phyloP scores from a whole-genome alignment of 2,888 invertebrate species.

The Coenonympha arcania region DNA sequence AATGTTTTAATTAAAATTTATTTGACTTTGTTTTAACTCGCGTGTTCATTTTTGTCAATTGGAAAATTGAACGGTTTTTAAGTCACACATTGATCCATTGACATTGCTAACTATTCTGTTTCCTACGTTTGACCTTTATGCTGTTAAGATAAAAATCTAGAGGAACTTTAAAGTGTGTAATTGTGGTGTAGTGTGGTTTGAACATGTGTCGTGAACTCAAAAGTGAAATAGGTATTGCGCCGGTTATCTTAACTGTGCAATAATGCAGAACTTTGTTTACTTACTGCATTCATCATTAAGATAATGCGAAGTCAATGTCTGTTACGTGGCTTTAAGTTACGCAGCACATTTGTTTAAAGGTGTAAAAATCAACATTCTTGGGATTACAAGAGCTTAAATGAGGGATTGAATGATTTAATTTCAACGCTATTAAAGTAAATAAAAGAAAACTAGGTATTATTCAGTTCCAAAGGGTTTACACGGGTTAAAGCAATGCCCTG shows the following conservation, averaged over 20 bases:
- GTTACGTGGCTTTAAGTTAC: background rate
- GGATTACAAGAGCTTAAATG: no score
- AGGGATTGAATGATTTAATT: no score
- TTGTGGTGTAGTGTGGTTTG: no score
- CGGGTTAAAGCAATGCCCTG: no score
- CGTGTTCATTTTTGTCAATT: conserved; percentile 15
- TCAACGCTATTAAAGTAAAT: no score
- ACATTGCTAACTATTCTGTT: background rate
- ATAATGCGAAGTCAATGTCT: conserved; percentile 1
- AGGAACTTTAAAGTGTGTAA: background rate
- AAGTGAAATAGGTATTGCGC: conserved; percentile 1
- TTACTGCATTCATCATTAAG: conserved; percentile 7
- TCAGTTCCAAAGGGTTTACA: no score
- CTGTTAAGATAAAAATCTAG: background rate
- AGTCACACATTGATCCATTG: conserved; percentile 13
- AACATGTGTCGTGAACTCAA: background rate
- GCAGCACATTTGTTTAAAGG: no score
- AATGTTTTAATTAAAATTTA: conserved; percentile 2
- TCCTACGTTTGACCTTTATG: background rate
- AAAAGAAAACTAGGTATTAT: no score
- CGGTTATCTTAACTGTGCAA: conserved; percentile 6
- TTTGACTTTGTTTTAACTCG: background rate
- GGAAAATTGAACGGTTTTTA: conserved; percentile 19
- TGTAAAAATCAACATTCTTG: no score
- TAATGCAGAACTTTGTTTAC: conserved; percentile 12